phyloP scores from a whole-genome alignment of 2,797 vertebrate genomes.

The Hirundo rustica region DNA sequence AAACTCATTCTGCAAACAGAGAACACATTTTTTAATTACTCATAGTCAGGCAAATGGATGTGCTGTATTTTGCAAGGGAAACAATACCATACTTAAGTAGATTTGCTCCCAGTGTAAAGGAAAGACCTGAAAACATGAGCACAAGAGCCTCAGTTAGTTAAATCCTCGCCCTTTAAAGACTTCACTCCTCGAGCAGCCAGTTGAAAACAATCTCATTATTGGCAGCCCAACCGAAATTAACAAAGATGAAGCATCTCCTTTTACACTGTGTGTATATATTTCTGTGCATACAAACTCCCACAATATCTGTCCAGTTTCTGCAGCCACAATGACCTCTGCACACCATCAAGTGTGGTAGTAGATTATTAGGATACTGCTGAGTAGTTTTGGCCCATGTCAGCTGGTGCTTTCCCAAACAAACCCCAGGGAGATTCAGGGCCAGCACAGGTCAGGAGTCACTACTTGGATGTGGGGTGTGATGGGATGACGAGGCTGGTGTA shows the following conservation, averaged over 20 bases:
- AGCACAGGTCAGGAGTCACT: not conserved
- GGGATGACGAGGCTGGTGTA: too few relatives aligned
- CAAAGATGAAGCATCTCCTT: not conserved
- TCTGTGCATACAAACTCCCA: not conserved
- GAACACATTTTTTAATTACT: not conserved
- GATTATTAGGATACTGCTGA: not conserved
- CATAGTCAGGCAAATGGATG: not conserved
- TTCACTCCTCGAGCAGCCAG: not conserved
- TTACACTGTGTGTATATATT: not conserved
- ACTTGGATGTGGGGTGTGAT: not conserved
- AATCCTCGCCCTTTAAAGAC: not conserved
- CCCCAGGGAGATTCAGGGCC: not conserved
- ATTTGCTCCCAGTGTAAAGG: not conserved
- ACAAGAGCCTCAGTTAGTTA: not conserved
- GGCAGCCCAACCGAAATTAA: not conserved
- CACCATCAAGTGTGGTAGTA: accelerated
- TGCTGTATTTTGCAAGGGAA: not conserved
- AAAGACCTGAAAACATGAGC: not conserved
- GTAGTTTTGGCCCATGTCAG: not conserved
- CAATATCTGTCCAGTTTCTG: not conserved
- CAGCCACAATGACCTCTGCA: not conserved
- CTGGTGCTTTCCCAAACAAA: not conserved
- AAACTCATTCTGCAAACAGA: not conserved
- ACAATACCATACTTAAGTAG: not conserved
- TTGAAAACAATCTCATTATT: not conserved